Base-by-base conservation (phyloP, 2,797 vertebrate species). In the Typhlichthys subterraneus region DNA sequence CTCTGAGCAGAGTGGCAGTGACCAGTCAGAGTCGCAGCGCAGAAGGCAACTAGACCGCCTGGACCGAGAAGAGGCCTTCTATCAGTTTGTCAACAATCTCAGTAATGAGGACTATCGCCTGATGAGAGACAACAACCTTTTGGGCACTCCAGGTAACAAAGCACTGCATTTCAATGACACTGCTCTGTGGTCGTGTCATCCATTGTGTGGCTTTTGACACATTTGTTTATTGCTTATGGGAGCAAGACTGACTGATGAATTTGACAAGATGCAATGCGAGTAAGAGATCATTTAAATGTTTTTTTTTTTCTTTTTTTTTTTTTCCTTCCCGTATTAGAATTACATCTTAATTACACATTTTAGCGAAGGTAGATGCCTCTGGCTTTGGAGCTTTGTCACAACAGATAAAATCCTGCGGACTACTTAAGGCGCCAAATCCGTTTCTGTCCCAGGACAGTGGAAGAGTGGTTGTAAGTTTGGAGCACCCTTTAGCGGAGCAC, bases 121-220 rank as follows among this genome's bases (percentile, higher is more conserved):
- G 70, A 99, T 99, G 98, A 96, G 98, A 82, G 98, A 99, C 86
- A 99, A 99, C 90, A 99, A 99, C 86, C 95, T 99, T 65, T 85
- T 99, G 66, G 97, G 97, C 67, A 99, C 95, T 19, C 98, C 98
- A 92, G 98, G 98, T 99, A 94, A 85, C 88, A 31, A 58, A 63
- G 3, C 54, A 59, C n/a, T 13, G 11, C 29, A 7, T 49, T 29
- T 29, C 4, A 29, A 29, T 29, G 23, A 29, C 23, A 1, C 23
- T 29, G 4, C 23, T 29, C 4, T 29, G 23, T 11, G 12, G 3
- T 52, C 8, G 19, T 29, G 23, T 29, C 23, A 29, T 29, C 23
- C 23, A 29, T 4, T 29, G n/a, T 0, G 2, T 46, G 52, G 54
- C 51, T 6, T 48, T 0, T 69, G 15, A 14, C 4, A 53, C 33